Evolutionary conservation across 2,113 vertebrate genomes (phyloP).

Genomic region (Ptilorrhoa leucosticta): DNA sequence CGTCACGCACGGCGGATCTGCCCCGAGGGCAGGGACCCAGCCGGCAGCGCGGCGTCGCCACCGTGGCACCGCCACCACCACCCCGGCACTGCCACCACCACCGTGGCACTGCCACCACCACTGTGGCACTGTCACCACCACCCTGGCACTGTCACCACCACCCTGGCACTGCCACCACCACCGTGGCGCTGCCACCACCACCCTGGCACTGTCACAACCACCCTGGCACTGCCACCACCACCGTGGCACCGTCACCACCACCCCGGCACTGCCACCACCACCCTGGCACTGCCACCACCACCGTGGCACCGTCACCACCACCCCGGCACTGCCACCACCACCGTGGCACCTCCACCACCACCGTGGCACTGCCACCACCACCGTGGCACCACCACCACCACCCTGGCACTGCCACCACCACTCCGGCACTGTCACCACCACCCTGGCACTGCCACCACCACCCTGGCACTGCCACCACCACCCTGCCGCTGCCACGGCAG

Average conservation of each 20-base stretch:
- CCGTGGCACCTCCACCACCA: not conserved
- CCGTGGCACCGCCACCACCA: not conserved
- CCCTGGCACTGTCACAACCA: not conserved
- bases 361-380: not conserved
- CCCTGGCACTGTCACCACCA: not conserved
- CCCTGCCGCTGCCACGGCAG: not conserved
- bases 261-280: not conserved
- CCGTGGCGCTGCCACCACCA: not conserved
- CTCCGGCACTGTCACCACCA: not conserved
- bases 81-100: not conserved
- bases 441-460: not conserved
- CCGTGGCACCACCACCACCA: not conserved
- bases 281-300: not conserved
- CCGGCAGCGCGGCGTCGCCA: rapidly evolving
- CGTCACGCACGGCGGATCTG: not conserved
- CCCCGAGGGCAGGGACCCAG: not conserved
- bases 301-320: not conserved
- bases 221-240: not conserved
- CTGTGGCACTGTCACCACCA: not conserved
- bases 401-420: not conserved
- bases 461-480: not conserved
- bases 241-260: not conserved
- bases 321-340: not conserved
- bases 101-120: not conserved
- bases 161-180: not conserved